Conservation (phyloP, 2,113 vertebrate genomes). For the Pantherophis guttatus region DNA sequence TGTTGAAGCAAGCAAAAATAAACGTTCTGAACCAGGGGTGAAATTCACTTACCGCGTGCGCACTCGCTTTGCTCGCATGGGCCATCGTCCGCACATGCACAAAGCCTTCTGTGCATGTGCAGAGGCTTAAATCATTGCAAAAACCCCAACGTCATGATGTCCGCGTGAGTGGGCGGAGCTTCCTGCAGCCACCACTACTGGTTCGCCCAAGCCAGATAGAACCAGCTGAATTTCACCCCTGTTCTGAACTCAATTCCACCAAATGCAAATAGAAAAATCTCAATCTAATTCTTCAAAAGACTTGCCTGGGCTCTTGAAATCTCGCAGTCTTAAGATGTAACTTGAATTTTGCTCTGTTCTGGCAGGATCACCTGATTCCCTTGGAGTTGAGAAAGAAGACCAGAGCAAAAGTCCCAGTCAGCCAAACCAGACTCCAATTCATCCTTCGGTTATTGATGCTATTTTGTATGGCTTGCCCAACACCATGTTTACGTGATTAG, state of each 20-base stretch:
- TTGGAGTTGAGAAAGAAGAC: constrained; percentile 31
- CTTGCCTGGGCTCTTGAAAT: neutral
- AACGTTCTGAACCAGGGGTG: neutral
- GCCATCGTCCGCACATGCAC: too few species aligned
- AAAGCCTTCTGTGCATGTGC: too few species aligned
- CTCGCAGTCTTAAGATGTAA: neutral
- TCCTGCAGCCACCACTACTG: too few species aligned
- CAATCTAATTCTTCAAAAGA: neutral
- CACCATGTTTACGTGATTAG: constrained; percentile 31
- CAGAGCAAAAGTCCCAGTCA: neutral
- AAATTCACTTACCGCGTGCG: too few species aligned
- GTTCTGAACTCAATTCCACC: neutral
- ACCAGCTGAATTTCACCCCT: too few species aligned
- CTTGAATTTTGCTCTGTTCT: neutral
- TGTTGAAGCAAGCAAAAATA: constrained; percentile 8
- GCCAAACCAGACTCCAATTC: constrained; percentile 19
- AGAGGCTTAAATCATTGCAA: too few species aligned
- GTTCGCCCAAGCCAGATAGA: too few species aligned
- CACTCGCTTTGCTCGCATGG: too few species aligned
- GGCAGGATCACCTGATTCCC: constrained; percentile 46
- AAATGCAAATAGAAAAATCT: neutral
- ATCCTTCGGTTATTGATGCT: constrained; percentile 67
- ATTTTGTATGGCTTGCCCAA: constrained; percentile 82
- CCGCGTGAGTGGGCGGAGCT: too few species aligned
- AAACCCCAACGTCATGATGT: too few species aligned